Percentiles rank a stretch among this genome's conserved stretches.
phyloP scores from a whole-genome alignment of 2,888 invertebrate species.

The Mystacides longicornis region DNA sequence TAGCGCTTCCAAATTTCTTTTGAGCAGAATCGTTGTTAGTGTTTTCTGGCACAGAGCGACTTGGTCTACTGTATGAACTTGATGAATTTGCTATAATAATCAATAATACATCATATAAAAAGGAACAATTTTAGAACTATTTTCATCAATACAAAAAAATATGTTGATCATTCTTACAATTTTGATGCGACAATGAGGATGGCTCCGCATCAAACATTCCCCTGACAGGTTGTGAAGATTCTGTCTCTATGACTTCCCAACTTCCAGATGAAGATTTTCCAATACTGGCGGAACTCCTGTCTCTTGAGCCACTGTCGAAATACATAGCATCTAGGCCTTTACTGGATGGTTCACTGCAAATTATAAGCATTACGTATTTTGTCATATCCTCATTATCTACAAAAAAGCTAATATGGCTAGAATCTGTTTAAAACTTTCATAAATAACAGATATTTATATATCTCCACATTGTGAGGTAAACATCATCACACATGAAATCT shows the following conservation, averaged over 20 bases:
- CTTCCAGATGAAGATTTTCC: constrained; percentile 21
- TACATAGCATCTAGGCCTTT: constrained; percentile 22
- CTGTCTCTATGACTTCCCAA: constrained; percentile 39
- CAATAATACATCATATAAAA: constrained; percentile 9
- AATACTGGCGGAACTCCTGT: constrained; percentile 12
- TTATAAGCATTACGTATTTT: too few relatives aligned
- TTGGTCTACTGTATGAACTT: constrained; percentile 5
- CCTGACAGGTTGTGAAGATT: constrained; percentile 35
- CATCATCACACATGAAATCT: too few relatives aligned
- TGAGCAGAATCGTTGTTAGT: constrained; percentile 68
- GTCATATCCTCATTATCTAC: too few relatives aligned
- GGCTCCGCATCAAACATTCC: constrained; percentile 34
- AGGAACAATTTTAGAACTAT: not conserved
- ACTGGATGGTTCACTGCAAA: constrained; percentile 19
- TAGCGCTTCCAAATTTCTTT: constrained; percentile 95
- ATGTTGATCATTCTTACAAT: not conserved
- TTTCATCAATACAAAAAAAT: too few relatives aligned
- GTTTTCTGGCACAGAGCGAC: constrained; percentile 21
- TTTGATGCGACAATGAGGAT: constrained; percentile 7
- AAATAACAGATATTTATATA: too few relatives aligned
- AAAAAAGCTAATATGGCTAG: too few relatives aligned
- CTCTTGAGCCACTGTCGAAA: constrained; percentile 20
- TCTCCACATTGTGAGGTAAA: too few relatives aligned
- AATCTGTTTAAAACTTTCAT: too few relatives aligned
- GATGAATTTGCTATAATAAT: constrained; percentile 15